A percentile compares a stretch with the other conserved stretches of the same genome.
These are phyloP conservation scores for Labeo catla DNA, from an alignment of 2,113 vertebrate genomes.

Conservation along the genomic window DNA sequence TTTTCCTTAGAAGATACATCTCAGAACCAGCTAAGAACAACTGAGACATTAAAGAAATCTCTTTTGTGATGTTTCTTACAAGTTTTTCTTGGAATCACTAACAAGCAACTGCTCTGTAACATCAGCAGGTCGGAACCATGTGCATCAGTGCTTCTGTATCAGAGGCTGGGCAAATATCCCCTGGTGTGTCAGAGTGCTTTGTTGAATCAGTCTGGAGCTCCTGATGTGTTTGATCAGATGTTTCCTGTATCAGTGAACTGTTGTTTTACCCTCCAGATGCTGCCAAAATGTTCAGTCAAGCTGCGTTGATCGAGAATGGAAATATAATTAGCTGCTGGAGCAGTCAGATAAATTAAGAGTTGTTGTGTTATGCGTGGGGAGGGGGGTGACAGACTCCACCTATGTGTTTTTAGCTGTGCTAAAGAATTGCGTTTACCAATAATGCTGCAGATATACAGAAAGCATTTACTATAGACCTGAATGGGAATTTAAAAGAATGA, in stretches of 20 bases:
- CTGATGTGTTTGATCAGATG: conserved; percentile 42
- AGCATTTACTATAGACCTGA: neutral
- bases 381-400: neutral
- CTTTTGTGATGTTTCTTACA: neutral
- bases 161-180: conserved; percentile 8
- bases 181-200: conserved; percentile 31
- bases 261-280: conserved; percentile 32
- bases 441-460: neutral
- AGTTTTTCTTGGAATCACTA: conserved; percentile 6
- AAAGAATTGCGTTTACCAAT: neutral
- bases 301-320: conserved; percentile 16
- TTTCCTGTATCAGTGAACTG: conserved; percentile 37
- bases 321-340: conserved; percentile 30
- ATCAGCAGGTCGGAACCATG: neutral
- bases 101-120: neutral
- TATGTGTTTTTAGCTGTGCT: conserved; percentile 6
- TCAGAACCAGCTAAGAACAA: neutral
- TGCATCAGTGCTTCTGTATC: conserved; percentile 29
- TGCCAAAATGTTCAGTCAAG: conserved; percentile 30
- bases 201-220: conserved; percentile 37
- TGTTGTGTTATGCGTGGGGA: conserved; percentile 7
- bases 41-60: neutral
- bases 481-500: neutral
- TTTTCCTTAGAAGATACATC: neutral
- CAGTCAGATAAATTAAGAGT: conserved; percentile 12